Conservation (phyloP, 2,888 invertebrate genomes). For the Mythimna impura region DNA sequence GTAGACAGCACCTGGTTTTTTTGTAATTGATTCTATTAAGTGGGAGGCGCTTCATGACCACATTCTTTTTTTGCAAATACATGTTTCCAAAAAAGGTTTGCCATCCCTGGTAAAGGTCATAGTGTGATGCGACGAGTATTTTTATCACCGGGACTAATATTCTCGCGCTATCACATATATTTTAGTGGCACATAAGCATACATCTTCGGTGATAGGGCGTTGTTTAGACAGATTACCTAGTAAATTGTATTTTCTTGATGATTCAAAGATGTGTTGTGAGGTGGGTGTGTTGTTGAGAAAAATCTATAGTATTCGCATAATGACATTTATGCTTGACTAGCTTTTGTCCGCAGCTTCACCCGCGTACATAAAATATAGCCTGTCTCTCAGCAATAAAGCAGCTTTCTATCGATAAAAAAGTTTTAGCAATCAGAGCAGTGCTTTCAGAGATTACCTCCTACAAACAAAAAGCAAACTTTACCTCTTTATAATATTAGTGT, state of each 20-base stretch:
- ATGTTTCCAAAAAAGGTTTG: neutral
- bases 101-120: constrained; percentile 22
- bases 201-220: constrained; percentile 41
- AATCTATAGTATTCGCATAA: neutral
- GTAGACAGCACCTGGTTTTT: too few species aligned
- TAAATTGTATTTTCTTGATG: constrained; percentile 36
- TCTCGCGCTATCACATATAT: constrained; percentile 39
- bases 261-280: constrained; percentile 16
- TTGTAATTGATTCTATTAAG: too few species aligned
- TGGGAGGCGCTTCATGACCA: neutral
- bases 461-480: too few species aligned
- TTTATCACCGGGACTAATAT: constrained; percentile 54
- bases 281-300: constrained; percentile 22
- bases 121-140: constrained; percentile 53
- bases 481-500: too few species aligned
- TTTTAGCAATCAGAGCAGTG: too few species aligned
- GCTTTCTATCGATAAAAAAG: too few species aligned
- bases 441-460: too few species aligned
- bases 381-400: too few species aligned
- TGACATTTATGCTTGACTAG: too few species aligned
- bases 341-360: too few species aligned
- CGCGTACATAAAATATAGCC: too few species aligned
- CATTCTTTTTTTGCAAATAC: neutral
- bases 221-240: constrained; percentile 29
- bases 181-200: constrained; percentile 51